Evolutionary conservation across 2,888 invertebrate species (phyloP).

Genomic region (Lasioglossum zephyrum): DNA sequence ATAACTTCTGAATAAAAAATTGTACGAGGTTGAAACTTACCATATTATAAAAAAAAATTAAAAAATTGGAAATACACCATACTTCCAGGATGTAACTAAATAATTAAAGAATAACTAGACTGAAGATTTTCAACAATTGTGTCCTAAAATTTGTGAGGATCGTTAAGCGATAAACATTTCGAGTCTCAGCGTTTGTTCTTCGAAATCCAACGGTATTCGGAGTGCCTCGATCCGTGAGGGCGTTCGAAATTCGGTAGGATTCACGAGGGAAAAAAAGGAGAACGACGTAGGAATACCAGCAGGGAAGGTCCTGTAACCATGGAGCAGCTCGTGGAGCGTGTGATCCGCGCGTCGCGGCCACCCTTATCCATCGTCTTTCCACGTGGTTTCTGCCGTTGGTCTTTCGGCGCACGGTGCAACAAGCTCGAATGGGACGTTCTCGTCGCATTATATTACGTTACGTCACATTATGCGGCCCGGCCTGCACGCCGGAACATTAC

Average conservation of each 20-base stretch:
- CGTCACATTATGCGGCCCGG: conserved; percentile 68
- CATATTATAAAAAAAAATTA: too few relatives aligned
- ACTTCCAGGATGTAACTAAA: too few relatives aligned
- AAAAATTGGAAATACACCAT: background rate
- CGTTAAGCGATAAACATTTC: background rate
- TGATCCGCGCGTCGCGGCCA: conserved; percentile 43
- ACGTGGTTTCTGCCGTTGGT: conserved; percentile 61
- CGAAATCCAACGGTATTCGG: background rate
- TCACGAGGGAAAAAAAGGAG: background rate
- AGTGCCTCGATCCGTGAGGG: background rate
- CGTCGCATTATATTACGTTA: conserved; percentile 69
- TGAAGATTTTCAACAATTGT: background rate
- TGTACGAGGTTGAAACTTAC: background rate
- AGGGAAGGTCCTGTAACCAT: conserved; percentile 38
- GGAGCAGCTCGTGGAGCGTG: conserved; percentile 52
- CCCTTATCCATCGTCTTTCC: conserved; percentile 54
- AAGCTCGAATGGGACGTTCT: conserved; percentile 58
- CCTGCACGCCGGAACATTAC: conserved; percentile 65
- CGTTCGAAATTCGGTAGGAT: background rate
- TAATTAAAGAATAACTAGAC: background rate
- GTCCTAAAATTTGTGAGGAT: background rate
- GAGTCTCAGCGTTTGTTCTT: background rate
- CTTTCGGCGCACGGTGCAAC: conserved; percentile 51
- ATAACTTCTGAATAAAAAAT: background rate
- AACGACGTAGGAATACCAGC: background rate